Evolutionary conservation across 2,113 vertebrate genomes (phyloP), one percentile per base, ranked within the genome.

Genomic region (Etheostoma spectabile): DNA sequence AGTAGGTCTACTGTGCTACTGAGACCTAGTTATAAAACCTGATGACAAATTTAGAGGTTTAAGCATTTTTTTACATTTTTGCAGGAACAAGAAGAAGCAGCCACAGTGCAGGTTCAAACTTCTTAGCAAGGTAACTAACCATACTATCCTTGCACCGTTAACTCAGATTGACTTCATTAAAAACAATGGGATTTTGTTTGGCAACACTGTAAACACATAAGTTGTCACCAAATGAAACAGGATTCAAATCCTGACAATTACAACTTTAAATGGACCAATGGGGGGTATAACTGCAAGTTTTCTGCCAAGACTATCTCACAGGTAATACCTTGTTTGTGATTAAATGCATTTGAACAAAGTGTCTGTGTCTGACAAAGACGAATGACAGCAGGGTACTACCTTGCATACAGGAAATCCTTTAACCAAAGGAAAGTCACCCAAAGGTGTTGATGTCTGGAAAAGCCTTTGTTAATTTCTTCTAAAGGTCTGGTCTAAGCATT

Each of bases 351-450:
- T 57, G 16, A 57, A 16, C 24, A 10, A 48, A n/a, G n/a, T 49
- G 12, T 69, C 19, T 45, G 15, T 42, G 21, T 53, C 33, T 70
- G 10, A 27, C 8, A 46, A 51, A 62, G 33, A 27, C 19, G 10
- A 22, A 30, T 52, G 33, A 46, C 38, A 19, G 46, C 64, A 18
- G 27, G 24, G 21, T 13, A 48, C 11, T 19, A 45, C 33, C 35
- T 11, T 35, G 53, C 60, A 71, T 72, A 75, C 71, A 91, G 89
- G 89, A 91, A 90, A 88, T 57, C 87, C 79, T 77, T 77, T 76
- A 49, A 53, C 27, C 22, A 57, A 74, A 38, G 71, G 27, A 56
- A 80, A 67, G 66, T 61, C 49, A 21, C 18, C 64, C 7, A 42
- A 69, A 69, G 69, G n/a, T 59, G 27, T 21, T 49, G 69, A 60